Evolutionary conservation across 2,888 invertebrate genomes (phyloP), one percentile per base, ranked within the genome.

Genomic region (Argyresthia goedartella): DNA sequence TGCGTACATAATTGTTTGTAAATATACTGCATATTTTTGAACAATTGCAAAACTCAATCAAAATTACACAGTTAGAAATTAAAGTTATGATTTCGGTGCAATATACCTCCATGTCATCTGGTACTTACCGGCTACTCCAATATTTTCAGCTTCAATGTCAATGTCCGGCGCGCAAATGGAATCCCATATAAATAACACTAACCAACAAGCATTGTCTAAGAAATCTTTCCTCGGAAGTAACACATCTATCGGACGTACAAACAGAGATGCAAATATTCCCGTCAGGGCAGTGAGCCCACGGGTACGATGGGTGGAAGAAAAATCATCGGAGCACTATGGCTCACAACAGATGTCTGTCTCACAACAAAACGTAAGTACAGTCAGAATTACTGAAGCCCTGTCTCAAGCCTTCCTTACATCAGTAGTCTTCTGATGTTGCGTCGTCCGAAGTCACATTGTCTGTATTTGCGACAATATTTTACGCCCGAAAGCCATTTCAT

Each of bases 61-160:
- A 25, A 25, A 25, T 25, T 25, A 25, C 25, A 6, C 25, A 25
- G 25, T 25, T 25, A 25, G 25, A 25, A 25, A 25, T 25, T 25
- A 6, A 25, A 25, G 25, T 4, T 4, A 25, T 25, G 2, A 15
- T 25, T 15, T 45, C 45, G 15, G 10, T 6, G 8, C 11, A 7
- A 11, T n/a, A 33, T 46, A 1, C 11, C 25, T 11, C 25, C 6
- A 10, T 33, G 25, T 25, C 10, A 46, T 46, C 1, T 44, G 44
- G 25, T 16, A n/a, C 25, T 25, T 33, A 25, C 25, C n/a, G 25
- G 25, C 46, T 25, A 1, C 25, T 46, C 25, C 11, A 11, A 53
- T 57, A 11, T 8, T 89, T 89, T 45, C 87, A 92, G 92, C 92
- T 69, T 92, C 92, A 62, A 91, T 92, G 77, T 91, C 92, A 63